Evolutionary conservation across 2,888 invertebrate genomes (phyloP).

Genomic region (Drosophila acutilabella): DNA sequence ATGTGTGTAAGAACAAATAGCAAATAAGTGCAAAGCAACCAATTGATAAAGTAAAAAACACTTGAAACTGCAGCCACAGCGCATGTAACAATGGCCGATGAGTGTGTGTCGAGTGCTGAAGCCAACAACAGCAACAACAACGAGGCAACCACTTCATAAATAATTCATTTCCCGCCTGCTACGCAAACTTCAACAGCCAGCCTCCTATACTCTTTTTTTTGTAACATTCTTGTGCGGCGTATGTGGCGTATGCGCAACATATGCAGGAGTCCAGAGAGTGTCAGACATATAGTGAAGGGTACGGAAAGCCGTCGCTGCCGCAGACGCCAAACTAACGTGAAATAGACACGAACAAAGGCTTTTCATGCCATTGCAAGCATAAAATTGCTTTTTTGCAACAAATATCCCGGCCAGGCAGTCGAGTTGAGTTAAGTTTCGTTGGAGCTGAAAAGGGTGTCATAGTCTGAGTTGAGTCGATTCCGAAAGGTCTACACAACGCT

Average conservation of each 20-base stretch:
- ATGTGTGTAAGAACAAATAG: constrained; percentile 71
- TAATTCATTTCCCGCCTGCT: constrained; percentile 84
- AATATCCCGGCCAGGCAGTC: constrained; percentile 66
- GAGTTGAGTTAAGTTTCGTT: constrained; percentile 21
- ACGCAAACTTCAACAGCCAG: constrained; percentile 70
- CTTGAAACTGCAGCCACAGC: constrained; percentile 64
- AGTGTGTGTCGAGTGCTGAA: constrained; percentile 54
- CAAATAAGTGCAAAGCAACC: constrained; percentile 80
- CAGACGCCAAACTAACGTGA: constrained; percentile 81
- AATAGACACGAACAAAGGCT: constrained; percentile 82
- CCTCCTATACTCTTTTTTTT: constrained; percentile 28
- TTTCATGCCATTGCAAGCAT: constrained; percentile 82
- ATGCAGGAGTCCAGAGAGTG: constrained; percentile 61
- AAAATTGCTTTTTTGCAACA: constrained; percentile 82
- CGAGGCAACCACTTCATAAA: constrained; percentile 84
- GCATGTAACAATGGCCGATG: constrained; percentile 69
- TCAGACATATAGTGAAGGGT: neutral
- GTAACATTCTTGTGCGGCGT: constrained; percentile 40
- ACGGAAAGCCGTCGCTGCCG: constrained; percentile 50
- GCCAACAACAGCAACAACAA: constrained; percentile 50
- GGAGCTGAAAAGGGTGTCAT: neutral
- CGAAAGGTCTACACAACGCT: constrained; percentile 12
- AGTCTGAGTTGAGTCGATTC: constrained; percentile 23
- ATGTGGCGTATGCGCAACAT: constrained; percentile 79
- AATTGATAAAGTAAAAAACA: constrained; percentile 79